Percentiles rank a stretch among this genome's conserved stretches.
Evolutionary conservation across 2,888 invertebrate species (phyloP).

Genomic region (Ichneumoninae sp.): DNA sequence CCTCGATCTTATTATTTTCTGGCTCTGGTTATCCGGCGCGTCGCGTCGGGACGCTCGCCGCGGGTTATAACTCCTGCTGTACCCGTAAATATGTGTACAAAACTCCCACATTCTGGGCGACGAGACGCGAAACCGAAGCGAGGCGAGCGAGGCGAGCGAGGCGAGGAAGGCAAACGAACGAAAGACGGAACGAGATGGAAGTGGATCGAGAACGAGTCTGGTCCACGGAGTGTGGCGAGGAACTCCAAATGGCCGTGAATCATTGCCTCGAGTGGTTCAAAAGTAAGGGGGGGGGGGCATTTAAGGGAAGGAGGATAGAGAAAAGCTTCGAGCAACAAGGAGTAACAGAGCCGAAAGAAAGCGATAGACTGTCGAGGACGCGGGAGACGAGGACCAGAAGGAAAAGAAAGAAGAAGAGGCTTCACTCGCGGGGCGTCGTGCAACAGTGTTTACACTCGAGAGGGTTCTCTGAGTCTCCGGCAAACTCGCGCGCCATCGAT

Average conservation of each 20-base stretch:
- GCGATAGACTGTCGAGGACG: constrained; percentile 37
- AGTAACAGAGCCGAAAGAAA: constrained; percentile 51
- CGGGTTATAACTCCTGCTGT: constrained; percentile 23
- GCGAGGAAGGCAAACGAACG: constrained; percentile 3
- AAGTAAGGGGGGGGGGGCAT: constrained; percentile 59
- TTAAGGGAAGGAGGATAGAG: constrained; percentile 59
- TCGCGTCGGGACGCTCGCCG: neutral
- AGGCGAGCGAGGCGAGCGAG: constrained; percentile 25
- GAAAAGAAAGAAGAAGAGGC: constrained; percentile 58
- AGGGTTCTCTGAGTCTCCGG: constrained; percentile 37
- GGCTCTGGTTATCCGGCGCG: constrained; percentile 45
- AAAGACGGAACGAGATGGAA: constrained; percentile 42
- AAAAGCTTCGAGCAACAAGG: constrained; percentile 61
- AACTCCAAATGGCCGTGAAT: constrained; percentile 70
- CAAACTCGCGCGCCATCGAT: constrained; percentile 72
- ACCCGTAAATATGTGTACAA: constrained; percentile 52
- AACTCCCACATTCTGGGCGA: constrained; percentile 60
- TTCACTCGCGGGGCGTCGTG: constrained; percentile 54
- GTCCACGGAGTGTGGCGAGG: constrained; percentile 53
- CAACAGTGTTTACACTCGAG: constrained; percentile 66
- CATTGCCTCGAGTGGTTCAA: constrained; percentile 72
- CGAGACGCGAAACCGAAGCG: constrained; percentile 49
- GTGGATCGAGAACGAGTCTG: constrained; percentile 62
- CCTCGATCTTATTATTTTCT: constrained; percentile 45
- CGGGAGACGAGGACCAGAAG: constrained; percentile 40